Conservation (phyloP, 2,797 vertebrate genomes). For the Tamandua tetradactyla region DNA sequence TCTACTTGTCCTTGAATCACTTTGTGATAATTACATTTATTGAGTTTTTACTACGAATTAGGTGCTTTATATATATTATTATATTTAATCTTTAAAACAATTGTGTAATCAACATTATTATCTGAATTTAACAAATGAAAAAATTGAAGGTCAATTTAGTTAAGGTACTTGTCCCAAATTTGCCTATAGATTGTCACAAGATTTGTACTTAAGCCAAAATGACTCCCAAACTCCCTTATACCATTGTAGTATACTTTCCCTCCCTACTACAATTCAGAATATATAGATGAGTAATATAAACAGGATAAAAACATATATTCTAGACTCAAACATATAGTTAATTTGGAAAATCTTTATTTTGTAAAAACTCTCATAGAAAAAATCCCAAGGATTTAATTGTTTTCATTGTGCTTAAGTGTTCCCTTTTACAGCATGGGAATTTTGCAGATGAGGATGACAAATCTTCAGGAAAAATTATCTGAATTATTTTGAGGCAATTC, state of each 20-base stretch:
- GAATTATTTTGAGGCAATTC: not conserved
- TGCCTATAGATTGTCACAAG: not conserved
- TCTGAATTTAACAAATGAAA: conserved; percentile 8
- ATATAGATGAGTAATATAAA: not conserved
- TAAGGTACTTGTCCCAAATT: not conserved
- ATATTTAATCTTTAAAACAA: conserved; percentile 39
- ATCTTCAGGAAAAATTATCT: not conserved
- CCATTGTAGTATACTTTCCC: accelerated
- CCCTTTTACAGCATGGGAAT: not conserved
- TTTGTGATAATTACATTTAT: conserved; percentile 58
- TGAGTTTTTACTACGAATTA: conserved; percentile 41
- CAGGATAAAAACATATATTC: not conserved
- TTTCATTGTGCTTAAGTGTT: not conserved
- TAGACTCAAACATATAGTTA: not conserved
- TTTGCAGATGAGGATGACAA: not conserved
- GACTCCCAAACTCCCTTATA: not conserved
- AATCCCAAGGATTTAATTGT: not conserved
- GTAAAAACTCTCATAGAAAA: not conserved
- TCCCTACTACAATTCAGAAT: not conserved
- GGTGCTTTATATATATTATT: not conserved
- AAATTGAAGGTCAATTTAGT: conserved; percentile 8
- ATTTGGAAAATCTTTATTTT: not conserved
- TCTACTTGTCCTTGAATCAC: conserved; percentile 38
- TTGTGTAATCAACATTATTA: conserved; percentile 38
- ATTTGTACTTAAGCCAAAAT: not conserved